Conservation (phyloP, 1,140 invertebrate genomes). For the Drosophila prosaltans region DNA sequence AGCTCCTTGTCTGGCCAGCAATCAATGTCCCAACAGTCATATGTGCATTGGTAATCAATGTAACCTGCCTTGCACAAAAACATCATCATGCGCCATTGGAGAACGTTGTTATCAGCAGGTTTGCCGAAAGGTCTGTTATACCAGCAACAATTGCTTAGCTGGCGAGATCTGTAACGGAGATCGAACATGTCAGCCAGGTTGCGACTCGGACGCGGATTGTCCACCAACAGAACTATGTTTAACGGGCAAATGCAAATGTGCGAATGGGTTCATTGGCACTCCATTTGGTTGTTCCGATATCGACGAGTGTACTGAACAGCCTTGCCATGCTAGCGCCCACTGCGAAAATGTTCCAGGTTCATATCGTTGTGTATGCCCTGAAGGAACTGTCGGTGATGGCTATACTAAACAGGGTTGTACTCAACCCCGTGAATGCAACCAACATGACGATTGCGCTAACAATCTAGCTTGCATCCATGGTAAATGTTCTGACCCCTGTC, state of each 20-base stretch:
- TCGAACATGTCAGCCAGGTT: constrained; percentile 92
- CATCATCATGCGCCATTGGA: constrained; percentile 89
- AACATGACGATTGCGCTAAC: constrained; percentile 88
- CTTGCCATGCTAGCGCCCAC: constrained; percentile 90
- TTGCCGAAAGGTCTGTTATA: constrained; percentile 93
- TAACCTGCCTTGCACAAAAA: constrained; percentile 89
- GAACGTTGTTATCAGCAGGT: constrained; percentile 91
- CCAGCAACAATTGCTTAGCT: constrained; percentile 93
- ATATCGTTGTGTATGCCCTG: constrained; percentile 90
- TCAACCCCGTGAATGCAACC: constrained; percentile 88
- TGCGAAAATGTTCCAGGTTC: constrained; percentile 92
- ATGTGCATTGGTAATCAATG: constrained; percentile 90
- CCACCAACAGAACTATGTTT: constrained; percentile 91
- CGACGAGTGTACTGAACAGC: constrained; percentile 90
- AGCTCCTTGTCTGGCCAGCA: constrained; percentile 86
- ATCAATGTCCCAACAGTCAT: constrained; percentile 89
- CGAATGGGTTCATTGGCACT: constrained; percentile 87
- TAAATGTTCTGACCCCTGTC: constrained; percentile 91
- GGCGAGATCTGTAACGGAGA: constrained; percentile 93
- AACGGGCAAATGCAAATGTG: constrained; percentile 90
- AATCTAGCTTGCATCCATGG: constrained; percentile 88
- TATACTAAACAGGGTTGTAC: constrained; percentile 88
- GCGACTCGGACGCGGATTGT: constrained; percentile 92
- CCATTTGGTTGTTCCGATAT: constrained; percentile 90
- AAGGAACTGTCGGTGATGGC: constrained; percentile 91